Percentiles rank a stretch among this genome's conserved stretches.
Conservation (phyloP, 2,113 vertebrate genomes). For the Ceyx margarethae region DNA sequence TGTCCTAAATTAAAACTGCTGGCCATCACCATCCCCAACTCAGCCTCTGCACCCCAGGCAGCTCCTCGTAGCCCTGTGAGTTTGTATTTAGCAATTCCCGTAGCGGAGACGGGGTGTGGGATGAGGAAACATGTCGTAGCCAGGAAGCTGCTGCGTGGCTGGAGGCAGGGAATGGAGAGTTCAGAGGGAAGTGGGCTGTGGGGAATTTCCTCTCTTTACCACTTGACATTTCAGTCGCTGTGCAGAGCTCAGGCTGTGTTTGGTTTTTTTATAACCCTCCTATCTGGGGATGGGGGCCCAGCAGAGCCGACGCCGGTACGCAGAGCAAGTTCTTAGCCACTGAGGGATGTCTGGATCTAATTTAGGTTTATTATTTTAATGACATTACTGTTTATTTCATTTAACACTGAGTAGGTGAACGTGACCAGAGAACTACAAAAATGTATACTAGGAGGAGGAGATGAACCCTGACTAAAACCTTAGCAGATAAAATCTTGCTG, state of each 20-base stretch:
- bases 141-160: conserved; percentile 63
- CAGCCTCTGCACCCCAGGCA: background rate
- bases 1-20: background rate
- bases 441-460: background rate
- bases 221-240: conserved; percentile 16
- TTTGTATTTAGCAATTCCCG: conserved; percentile 20
- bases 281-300: background rate
- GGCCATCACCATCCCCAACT: background rate
- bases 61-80: background rate
- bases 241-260: background rate
- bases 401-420: conserved; percentile 37
- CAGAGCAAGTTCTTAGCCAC: background rate
- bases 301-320: background rate
- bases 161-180: conserved; percentile 62
- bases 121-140: conserved; percentile 33
- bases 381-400: conserved; percentile 53
- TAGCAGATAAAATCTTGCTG: conserved; percentile 56
- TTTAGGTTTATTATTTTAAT: conserved; percentile 59
- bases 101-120: background rate
- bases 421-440: background rate
- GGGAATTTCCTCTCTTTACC: conserved; percentile 60
- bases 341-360: conserved; percentile 5
- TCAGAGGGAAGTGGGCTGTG: conserved; percentile 54
- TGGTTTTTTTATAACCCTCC: background rate
- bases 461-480: conserved; percentile 24